phyloP scores from a whole-genome alignment of 1,140 invertebrate species.

The Marisa cornuarietis region DNA sequence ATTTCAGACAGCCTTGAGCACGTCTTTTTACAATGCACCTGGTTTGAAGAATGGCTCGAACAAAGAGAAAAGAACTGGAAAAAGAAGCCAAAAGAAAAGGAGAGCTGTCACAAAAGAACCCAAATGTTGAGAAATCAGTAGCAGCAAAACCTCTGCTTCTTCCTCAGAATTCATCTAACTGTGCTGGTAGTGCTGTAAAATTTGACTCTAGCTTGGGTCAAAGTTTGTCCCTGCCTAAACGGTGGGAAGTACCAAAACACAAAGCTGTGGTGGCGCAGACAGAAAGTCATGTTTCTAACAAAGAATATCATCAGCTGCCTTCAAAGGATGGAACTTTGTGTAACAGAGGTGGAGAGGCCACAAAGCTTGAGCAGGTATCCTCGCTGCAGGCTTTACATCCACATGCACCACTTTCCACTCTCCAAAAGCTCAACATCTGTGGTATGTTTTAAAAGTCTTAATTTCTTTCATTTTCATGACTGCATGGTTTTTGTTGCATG shows the following conservation, averaged over 20 bases:
- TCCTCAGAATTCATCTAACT: neutral
- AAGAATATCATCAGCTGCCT: no score
- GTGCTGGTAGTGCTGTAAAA: neutral
- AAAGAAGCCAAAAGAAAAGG: neutral
- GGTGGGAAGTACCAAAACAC: neutral
- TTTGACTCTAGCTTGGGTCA: neutral
- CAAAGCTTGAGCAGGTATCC: no score
- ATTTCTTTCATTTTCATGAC: no score
- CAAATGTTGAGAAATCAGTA: neutral
- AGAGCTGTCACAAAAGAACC: neutral
- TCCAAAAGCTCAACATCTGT: no score
- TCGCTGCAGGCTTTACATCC: no score
- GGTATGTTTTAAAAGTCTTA: no score
- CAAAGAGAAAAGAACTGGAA: neutral
- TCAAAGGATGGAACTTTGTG: no score
- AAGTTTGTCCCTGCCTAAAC: neutral
- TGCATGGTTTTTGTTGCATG: no score
- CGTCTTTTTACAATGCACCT: neutral
- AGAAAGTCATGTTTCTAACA: no score
- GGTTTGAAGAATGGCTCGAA: constrained; percentile 3
- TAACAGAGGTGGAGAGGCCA: no score
- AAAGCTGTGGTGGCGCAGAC: neutral
- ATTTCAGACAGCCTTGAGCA: neutral
- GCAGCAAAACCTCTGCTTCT: neutral
- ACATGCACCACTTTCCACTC: no score